A percentile compares a stretch with the other conserved stretches of the same genome.
These are phyloP conservation scores for Jordanella pulchra DNA, from an alignment of 2,797 vertebrate genomes.

Conservation along the genomic window DNA sequence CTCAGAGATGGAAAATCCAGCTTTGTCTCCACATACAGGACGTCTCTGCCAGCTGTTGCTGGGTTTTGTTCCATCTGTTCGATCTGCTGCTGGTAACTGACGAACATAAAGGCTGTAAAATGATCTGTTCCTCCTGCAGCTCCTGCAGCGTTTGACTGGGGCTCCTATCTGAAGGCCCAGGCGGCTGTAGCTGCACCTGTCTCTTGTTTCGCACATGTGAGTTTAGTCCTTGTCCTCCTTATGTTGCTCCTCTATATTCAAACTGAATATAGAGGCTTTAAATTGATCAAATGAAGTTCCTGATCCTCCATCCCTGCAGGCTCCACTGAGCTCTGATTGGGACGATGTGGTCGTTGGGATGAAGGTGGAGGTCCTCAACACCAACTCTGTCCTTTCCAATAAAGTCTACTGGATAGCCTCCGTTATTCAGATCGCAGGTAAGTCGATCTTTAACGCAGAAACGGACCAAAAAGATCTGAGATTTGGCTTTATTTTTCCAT, in stretches of 20 bases:
- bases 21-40: too few relatives aligned
- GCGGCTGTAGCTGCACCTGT: conserved; percentile 87
- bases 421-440: conserved; percentile 88
- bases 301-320: conserved; percentile 80
- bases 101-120: neutral
- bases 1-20: too few relatives aligned
- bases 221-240: conserved; percentile 48
- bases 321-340: conserved; percentile 89
- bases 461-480: too few relatives aligned
- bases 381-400: conserved; percentile 88
- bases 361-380: conserved; percentile 94
- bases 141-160: conserved; percentile 89
- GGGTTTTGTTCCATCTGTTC: too few relatives aligned
- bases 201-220: conserved; percentile 94
- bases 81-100: neutral
- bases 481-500: neutral
- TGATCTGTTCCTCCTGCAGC: conserved; percentile 46
- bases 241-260: neutral
- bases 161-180: conserved; percentile 86
- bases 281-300: too few relatives aligned
- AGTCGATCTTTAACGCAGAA: conserved; percentile 1
- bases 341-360: conserved; percentile 89
- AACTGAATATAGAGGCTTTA: too few relatives aligned
- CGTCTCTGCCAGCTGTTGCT: too few relatives aligned
- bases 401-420: conserved; percentile 97